These are phyloP conservation scores for Enteromius afrohamiltoni DNA, from an alignment of 2,797 vertebrate genomes.

Conservation along the genomic window DNA sequence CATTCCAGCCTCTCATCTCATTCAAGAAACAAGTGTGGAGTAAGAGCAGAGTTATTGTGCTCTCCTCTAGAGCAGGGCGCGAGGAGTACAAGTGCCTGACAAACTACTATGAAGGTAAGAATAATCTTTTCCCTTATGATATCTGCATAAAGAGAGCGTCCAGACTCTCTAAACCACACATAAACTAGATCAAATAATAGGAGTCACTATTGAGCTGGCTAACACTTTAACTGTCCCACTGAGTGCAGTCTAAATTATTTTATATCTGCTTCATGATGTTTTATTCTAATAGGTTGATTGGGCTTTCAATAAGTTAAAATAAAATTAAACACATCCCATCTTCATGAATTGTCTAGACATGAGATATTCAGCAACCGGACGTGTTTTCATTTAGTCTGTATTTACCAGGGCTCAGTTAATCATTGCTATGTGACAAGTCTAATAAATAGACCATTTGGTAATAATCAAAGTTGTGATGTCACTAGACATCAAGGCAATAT, in stretches of 20 bases:
- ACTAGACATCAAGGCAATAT: constrained; percentile 46
- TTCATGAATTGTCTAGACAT: background rate
- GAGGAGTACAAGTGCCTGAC: background rate
- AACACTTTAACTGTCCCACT: background rate
- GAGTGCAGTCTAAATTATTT: background rate
- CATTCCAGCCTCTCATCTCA: constrained; percentile 58
- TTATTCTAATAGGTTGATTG: background rate
- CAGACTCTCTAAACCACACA: background rate
- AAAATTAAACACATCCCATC: background rate
- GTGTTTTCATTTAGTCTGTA: background rate
- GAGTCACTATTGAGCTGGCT: background rate
- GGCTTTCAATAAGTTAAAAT: background rate
- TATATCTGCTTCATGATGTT: background rate
- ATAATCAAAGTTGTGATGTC: background rate
- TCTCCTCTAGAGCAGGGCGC: background rate
- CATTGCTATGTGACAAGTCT: background rate
- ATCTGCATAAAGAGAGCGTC: background rate
- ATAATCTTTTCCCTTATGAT: background rate
- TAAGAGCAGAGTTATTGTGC: background rate
- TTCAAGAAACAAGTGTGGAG: constrained; percentile 66
- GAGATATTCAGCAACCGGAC: background rate
- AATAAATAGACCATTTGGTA: constrained; percentile 14
- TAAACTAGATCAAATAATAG: background rate
- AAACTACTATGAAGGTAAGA: constrained; percentile 39
- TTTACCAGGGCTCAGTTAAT: constrained; percentile 5